Percentiles rank a stretch among this genome's conserved stretches.
phyloP scores from a whole-genome alignment of 2,888 invertebrate genomes.

The Chymomyza procnemis region DNA sequence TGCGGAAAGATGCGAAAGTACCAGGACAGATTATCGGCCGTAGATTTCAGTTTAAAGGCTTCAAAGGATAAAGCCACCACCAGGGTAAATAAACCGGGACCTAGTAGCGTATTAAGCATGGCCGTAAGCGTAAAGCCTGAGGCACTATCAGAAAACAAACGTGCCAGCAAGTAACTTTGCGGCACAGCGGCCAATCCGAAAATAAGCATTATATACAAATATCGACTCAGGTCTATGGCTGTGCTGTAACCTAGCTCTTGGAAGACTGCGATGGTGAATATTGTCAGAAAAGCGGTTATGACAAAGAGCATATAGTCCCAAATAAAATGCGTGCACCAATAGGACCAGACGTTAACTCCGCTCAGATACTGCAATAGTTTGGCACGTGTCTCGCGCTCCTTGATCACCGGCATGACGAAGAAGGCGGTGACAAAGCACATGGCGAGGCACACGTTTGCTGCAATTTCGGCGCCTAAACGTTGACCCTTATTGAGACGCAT shows the following conservation, averaged over 20 bases:
- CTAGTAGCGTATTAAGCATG: slow-evolving; percentile 9
- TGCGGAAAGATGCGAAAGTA: slow-evolving; percentile 85
- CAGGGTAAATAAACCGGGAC: slow-evolving; percentile 19
- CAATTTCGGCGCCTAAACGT: slow-evolving; percentile 81
- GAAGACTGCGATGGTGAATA: slow-evolving; percentile 82
- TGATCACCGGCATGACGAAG: slow-evolving; percentile 81
- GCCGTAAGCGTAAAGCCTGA: slow-evolving; percentile 82
- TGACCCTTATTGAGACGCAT: slow-evolving; percentile 32
- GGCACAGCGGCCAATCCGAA: slow-evolving; percentile 86
- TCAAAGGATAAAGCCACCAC: slow-evolving; percentile 12
- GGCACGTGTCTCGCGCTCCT: slow-evolving; percentile 84
- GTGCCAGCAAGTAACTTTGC: slow-evolving; percentile 83
- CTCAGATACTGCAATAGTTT: slow-evolving; percentile 87
- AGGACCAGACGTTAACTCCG: slow-evolving; percentile 83
- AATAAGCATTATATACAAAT: slow-evolving; percentile 78
- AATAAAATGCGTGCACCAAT: slow-evolving; percentile 85
- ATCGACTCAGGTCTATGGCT: slow-evolving; percentile 40
- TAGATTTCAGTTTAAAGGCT: slow-evolving; percentile 78
- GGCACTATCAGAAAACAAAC: slow-evolving; percentile 84
- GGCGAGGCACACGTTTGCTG: slow-evolving; percentile 85
- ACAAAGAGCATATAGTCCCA: slow-evolving; percentile 81
- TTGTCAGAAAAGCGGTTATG: slow-evolving; percentile 82
- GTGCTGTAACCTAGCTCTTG: slow-evolving; percentile 80
- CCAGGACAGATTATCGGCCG: slow-evolving; percentile 82
- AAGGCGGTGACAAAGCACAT: slow-evolving; percentile 84